Evolutionary conservation across 92 coral and sea anemone genomes (phyloP).

Genomic region (Scolanthus callimorphus): DNA sequence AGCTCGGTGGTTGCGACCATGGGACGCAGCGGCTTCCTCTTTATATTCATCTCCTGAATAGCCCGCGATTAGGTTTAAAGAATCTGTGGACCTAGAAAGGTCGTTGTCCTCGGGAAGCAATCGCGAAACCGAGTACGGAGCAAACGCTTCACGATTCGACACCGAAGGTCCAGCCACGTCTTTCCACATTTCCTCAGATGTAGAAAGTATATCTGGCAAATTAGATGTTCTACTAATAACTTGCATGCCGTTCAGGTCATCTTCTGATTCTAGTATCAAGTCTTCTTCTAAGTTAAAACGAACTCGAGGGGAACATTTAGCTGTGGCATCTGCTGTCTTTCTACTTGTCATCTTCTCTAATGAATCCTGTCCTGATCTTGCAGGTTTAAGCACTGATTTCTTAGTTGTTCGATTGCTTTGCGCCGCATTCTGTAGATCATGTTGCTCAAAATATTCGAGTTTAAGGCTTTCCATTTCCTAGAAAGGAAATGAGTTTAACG

Average conservation of each 20-base stretch:
- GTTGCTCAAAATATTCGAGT: too few species aligned
- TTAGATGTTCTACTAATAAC: background rate
- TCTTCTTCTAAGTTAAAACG: conserved; percentile 8
- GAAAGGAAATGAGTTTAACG: too few species aligned
- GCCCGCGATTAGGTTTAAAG: background rate
- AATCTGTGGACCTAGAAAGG: background rate
- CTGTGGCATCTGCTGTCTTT: too few species aligned
- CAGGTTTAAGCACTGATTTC: too few species aligned
- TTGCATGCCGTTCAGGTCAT: conserved; percentile 2
- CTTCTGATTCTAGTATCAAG: conserved; percentile 3
- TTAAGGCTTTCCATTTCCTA: too few species aligned
- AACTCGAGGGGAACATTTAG: conserved; percentile 12
- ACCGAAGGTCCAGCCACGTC: background rate
- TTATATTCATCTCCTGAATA: background rate
- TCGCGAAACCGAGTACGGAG: background rate
- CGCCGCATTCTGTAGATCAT: too few species aligned
- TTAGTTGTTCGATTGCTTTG: too few species aligned
- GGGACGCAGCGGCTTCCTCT: background rate
- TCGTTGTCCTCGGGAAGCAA: background rate
- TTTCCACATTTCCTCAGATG: background rate
- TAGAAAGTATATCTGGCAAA: background rate
- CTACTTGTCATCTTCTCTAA: too few species aligned
- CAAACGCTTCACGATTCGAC: background rate
- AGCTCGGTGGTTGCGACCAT: background rate
- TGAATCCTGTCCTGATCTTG: too few species aligned